Percentiles rank a stretch among this genome's conserved stretches.
Evolutionary conservation across 2,113 vertebrate genomes (phyloP).

Genomic region (Odocoileus virginianus): DNA sequence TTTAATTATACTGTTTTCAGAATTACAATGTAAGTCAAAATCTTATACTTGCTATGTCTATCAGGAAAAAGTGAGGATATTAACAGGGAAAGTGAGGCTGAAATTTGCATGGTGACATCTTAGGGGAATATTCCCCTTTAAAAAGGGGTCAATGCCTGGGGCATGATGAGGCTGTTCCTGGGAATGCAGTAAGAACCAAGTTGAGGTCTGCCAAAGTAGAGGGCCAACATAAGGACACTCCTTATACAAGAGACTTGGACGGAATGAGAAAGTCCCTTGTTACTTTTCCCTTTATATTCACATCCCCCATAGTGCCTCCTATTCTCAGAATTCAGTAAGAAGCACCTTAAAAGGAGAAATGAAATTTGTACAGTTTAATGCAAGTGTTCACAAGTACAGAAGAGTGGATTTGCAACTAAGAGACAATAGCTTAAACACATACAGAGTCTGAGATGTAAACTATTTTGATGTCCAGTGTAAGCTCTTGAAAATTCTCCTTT

Average conservation of each 20-base stretch:
- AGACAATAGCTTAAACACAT: neutral
- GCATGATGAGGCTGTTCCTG: neutral
- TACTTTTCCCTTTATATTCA: neutral
- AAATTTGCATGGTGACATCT: neutral
- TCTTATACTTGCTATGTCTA: neutral
- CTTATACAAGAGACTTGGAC: rapidly evolving
- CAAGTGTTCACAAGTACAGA: neutral
- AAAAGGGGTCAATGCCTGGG: neutral
- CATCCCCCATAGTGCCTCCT: neutral
- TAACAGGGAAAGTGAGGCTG: neutral
- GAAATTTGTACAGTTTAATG: neutral
- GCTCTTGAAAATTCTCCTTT: neutral
- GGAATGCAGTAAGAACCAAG: neutral
- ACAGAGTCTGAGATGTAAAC: neutral
- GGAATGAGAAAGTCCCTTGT: neutral
- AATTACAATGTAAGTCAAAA: neutral
- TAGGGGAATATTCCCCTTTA: neutral
- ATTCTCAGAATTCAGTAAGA: neutral
- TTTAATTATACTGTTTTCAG: neutral
- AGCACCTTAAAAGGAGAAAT: neutral
- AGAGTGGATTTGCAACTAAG: neutral
- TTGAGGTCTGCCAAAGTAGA: too few species aligned
- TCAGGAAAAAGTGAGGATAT: neutral
- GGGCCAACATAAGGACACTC: neutral
- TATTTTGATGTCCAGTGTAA: neutral